Evolutionary conservation across 2,113 vertebrate species (phyloP).

Genomic region (Fulica atra): DNA sequence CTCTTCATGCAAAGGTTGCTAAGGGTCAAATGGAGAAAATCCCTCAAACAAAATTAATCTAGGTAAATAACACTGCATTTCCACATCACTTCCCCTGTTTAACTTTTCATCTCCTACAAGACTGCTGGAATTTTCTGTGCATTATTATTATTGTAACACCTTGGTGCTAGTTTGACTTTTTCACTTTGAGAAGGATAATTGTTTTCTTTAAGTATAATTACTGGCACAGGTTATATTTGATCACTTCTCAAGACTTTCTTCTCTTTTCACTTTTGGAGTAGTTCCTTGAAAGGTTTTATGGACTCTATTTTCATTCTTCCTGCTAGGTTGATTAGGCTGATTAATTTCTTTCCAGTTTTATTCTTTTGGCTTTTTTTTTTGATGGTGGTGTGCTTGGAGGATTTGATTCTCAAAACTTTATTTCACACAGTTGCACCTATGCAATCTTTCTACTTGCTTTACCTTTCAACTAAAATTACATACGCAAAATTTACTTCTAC

Average conservation of each 20-base stretch:
- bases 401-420: background rate
- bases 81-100: background rate
- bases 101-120: background rate
- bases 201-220: background rate
- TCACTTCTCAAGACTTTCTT: conserved; percentile 37
- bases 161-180: background rate
- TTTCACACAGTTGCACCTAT: background rate
- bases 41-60: background rate
- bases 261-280: background rate
- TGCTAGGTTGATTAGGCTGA: background rate
- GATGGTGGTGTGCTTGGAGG: background rate
- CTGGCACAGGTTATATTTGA: background rate
- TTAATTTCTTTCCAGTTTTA: conserved; percentile 1
- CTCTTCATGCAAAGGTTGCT: background rate
- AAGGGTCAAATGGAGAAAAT: conserved; percentile 14
- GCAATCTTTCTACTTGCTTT: background rate
- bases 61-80: conserved; percentile 30
- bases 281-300: conserved; percentile 23
- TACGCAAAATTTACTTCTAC: background rate
- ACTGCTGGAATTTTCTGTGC: background rate
- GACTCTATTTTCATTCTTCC: background rate
- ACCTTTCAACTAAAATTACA: background rate
- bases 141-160: conserved; percentile 18
- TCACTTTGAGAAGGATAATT: background rate
- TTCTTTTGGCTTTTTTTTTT: background rate